A percentile compares a stretch with the other conserved stretches of the same genome.
Evolutionary conservation across 2,888 invertebrate species (phyloP).

Genomic region (Scrobipalpa costella): DNA sequence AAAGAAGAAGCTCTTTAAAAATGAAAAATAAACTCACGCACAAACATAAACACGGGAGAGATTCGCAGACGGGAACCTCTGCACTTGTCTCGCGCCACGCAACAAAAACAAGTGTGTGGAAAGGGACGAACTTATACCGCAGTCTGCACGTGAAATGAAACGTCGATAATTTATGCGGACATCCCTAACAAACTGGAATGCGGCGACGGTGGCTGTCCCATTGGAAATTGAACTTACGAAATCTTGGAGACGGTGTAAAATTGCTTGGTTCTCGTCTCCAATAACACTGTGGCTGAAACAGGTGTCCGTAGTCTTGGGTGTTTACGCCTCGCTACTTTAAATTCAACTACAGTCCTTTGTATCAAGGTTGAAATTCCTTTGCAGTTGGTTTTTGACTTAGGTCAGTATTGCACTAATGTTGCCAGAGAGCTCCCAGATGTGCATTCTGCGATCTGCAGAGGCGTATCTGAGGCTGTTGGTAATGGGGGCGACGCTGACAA

Average conservation of each 20-base stretch:
- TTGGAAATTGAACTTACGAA: constrained; percentile 41
- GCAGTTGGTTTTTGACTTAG: constrained; percentile 31
- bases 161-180: constrained; percentile 80
- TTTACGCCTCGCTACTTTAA: constrained; percentile 33
- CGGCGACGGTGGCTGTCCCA: constrained; percentile 33
- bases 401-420: constrained; percentile 41
- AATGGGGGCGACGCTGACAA: constrained; percentile 68
- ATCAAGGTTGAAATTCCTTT: constrained; percentile 39
- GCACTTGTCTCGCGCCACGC: constrained; percentile 61
- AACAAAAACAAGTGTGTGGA: constrained; percentile 76
- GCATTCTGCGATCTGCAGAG: constrained; percentile 66
- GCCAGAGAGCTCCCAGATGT: constrained; percentile 77
- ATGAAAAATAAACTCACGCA: constrained; percentile 35
- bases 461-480: constrained; percentile 63
- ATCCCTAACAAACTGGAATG: constrained; percentile 77
- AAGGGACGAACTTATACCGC: constrained; percentile 63
- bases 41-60: constrained; percentile 46
- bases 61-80: constrained; percentile 56
- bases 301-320: constrained; percentile 72
- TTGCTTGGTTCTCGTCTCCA: constrained; percentile 37
- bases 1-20: constrained; percentile 11
- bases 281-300: constrained; percentile 75
- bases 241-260: constrained; percentile 32
- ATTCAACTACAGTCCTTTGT: constrained; percentile 31
- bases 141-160: constrained; percentile 64